A percentile compares a stretch with the other conserved stretches of the same genome.
Evolutionary conservation across 2,113 vertebrate genomes (phyloP).

Genomic region (Salminus brasiliensis): DNA sequence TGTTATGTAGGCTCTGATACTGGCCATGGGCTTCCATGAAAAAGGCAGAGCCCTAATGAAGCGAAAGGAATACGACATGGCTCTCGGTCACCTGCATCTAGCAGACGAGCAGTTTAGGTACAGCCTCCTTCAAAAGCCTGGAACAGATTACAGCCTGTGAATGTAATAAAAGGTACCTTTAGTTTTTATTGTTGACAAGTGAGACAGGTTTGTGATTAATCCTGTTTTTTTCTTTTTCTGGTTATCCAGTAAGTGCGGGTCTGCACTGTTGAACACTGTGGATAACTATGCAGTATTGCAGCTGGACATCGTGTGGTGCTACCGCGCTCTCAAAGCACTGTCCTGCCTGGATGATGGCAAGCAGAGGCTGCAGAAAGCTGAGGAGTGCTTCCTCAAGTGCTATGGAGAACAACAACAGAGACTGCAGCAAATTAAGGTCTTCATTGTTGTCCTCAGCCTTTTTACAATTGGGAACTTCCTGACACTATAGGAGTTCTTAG

Average conservation of each 20-base stretch:
- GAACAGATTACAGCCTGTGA: not conserved
- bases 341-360: constrained; percentile 85
- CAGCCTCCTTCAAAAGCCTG: not conserved
- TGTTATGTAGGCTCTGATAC: constrained; percentile 84
- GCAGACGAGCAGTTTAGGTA: constrained; percentile 94
- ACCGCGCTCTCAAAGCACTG: constrained; percentile 83
- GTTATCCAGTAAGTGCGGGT: constrained; percentile 80
- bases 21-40: constrained; percentile 96
- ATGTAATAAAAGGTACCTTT: not conserved
- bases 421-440: constrained; percentile 89
- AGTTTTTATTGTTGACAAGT: not conserved
- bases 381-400: constrained; percentile 85
- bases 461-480: not conserved
- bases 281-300: constrained; percentile 95
- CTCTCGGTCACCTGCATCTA: constrained; percentile 86
- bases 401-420: constrained; percentile 89
- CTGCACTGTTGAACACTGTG: constrained; percentile 81
- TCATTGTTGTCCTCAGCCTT: not conserved
- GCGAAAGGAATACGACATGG: constrained; percentile 85
- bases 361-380: constrained; percentile 82
- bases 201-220: not conserved
- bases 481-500: too few relatives aligned
- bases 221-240: constrained; percentile 10
- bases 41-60: constrained; percentile 95
- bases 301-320: constrained; percentile 96